phyloP scores from a whole-genome alignment of 2,113 vertebrate species.

The Ptychochromis oligacanthus region DNA sequence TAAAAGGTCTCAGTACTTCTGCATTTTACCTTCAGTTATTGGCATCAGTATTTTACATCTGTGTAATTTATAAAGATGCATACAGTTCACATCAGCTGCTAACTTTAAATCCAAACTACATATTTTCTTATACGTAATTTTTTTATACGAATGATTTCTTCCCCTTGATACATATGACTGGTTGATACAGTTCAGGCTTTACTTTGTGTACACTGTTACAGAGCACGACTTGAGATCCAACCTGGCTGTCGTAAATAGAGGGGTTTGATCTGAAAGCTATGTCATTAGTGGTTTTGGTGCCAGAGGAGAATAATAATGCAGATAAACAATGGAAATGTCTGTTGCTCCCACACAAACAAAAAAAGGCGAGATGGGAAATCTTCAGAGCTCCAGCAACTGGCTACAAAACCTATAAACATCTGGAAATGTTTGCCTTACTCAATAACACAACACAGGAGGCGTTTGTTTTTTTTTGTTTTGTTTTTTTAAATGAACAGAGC shows the following conservation, averaged over 20 bases:
- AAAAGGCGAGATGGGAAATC: constrained; percentile 27
- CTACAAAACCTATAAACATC: constrained; percentile 17
- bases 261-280: constrained; percentile 41
- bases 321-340: constrained; percentile 51
- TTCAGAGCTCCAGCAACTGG: constrained; percentile 1
- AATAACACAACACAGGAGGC: constrained; percentile 19
- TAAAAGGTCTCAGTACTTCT: not conserved
- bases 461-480: too few relatives aligned
- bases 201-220: constrained; percentile 2
- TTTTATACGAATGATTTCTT: not conserved
- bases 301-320: constrained; percentile 51
- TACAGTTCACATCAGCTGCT: not conserved
- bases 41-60: not conserved
- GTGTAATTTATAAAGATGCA: not conserved
- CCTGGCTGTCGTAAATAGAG: constrained; percentile 33
- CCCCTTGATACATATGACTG: not conserved
- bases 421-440: constrained; percentile 18
- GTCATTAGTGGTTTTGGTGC: constrained; percentile 52
- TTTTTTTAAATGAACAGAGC: not conserved
- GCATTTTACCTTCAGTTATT: not conserved
- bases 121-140: too few relatives aligned
- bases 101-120: not conserved
- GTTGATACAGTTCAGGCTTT: constrained; percentile 19
- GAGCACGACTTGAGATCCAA: not conserved
- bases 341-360: constrained; percentile 48